A percentile compares a stretch with the other conserved stretches of the same genome.
Conservation (phyloP, 2,888 invertebrate genomes). For the Neoaliturus tenellus region DNA sequence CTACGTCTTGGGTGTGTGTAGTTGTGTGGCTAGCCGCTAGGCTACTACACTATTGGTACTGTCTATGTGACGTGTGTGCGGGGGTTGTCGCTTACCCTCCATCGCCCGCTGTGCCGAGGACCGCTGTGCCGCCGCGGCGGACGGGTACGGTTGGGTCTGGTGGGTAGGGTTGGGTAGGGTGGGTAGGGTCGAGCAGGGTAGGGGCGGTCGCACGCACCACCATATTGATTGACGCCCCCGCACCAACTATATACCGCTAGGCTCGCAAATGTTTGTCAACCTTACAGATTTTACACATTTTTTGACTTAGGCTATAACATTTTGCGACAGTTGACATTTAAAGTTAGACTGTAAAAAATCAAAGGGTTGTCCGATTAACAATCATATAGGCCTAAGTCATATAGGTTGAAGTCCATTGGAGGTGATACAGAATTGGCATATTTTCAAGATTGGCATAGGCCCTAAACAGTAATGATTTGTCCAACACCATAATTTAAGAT, state of each 20-base stretch:
- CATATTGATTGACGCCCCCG: slow-evolving; percentile 2
- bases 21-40: neutral
- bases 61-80: neutral
- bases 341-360: too few species aligned
- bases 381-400: too few species aligned
- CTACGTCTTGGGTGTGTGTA: neutral
- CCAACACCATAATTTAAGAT: too few species aligned
- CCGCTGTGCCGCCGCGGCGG: neutral
- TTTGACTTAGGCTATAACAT: too few species aligned
- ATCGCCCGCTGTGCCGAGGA: neutral
- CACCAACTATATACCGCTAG: neutral
- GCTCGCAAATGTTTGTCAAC: slow-evolving; percentile 16
- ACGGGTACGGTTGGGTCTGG: neutral
- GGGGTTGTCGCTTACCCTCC: slow-evolving; percentile 17
- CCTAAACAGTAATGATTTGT: too few species aligned
- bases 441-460: too few species aligned
- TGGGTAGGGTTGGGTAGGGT: neutral
- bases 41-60: neutral
- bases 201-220: slow-evolving; percentile 8
- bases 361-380: too few species aligned
- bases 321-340: too few species aligned
- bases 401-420: too few species aligned
- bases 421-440: too few species aligned
- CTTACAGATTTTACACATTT: too few species aligned
- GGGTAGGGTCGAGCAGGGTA: neutral